Percentiles rank a stretch among this genome's conserved stretches.
Evolutionary conservation across 2,797 vertebrate species (phyloP).

Genomic region (Rhinatrema bivittatum): DNA sequence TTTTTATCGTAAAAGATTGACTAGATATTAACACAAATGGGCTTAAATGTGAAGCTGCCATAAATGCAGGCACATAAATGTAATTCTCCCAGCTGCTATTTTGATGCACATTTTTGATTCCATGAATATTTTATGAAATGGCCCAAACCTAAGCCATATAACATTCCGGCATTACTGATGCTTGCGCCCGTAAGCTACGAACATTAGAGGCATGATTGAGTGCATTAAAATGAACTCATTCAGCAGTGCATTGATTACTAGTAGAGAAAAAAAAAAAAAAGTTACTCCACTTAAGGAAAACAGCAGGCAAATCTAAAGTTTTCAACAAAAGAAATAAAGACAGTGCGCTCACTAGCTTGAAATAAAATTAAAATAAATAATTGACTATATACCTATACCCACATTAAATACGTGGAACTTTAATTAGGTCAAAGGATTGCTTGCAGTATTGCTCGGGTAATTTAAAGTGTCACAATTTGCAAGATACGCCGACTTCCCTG

Average conservation of each 20-base stretch:
- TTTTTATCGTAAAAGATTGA: conserved; percentile 67
- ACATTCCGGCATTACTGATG: conserved; percentile 92
- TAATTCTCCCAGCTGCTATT: conserved; percentile 88
- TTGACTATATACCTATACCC: conserved; percentile 53
- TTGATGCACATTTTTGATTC: conserved; percentile 87
- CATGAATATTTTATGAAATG: conserved; percentile 97
- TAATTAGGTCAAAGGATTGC: conserved; percentile 88
- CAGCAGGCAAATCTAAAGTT: conserved; percentile 53
- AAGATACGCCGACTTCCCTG: conserved; percentile 55
- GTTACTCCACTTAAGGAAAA: conserved; percentile 63
- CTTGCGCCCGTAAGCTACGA: conserved; percentile 87
- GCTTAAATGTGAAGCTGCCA: conserved; percentile 76
- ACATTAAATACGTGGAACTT: conserved; percentile 69
- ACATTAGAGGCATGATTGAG: conserved; percentile 94
- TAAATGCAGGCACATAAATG: conserved; percentile 82
- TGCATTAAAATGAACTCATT: conserved; percentile 97
- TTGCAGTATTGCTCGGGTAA: conserved; percentile 81
- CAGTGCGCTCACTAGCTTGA: conserved; percentile 32
- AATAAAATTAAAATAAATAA: conserved; percentile 44
- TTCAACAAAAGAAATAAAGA: conserved; percentile 40
- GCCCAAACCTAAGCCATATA: conserved; percentile 91
- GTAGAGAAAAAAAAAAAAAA: conserved; percentile 46
- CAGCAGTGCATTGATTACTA: conserved; percentile 93
- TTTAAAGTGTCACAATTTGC: conserved; percentile 76
- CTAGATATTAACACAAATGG: conserved; percentile 78